phyloP scores from a whole-genome alignment of 2,888 invertebrate species.

The Hemicrepidius hirtus region DNA sequence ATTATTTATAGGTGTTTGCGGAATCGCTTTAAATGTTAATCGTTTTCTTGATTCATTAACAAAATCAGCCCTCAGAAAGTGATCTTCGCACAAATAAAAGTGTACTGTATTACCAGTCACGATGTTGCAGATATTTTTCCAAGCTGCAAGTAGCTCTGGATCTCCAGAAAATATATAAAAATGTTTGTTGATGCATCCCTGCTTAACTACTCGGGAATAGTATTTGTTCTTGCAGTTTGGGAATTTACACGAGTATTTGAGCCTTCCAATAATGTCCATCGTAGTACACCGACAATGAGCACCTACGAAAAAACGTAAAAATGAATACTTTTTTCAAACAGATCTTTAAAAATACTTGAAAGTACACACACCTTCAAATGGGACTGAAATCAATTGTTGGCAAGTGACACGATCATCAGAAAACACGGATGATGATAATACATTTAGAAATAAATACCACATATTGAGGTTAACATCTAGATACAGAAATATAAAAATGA shows the following conservation, averaged over 20 bases:
- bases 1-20: neutral
- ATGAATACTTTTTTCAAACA: too few species aligned
- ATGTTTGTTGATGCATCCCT: neutral
- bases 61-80: constrained; percentile 2
- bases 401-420: too few species aligned
- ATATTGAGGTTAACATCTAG: too few species aligned
- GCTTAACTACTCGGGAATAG: neutral
- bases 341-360: too few species aligned
- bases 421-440: too few species aligned
- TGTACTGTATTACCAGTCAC: neutral
- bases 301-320: too few species aligned
- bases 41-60: constrained; percentile 2
- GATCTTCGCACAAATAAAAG: constrained; percentile 1
- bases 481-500: too few species aligned
- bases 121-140: neutral
- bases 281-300: too few species aligned
- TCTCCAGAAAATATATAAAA: neutral
- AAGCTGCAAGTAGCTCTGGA: neutral
- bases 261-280: neutral
- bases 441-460: too few species aligned
- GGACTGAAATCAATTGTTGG: too few species aligned
- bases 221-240: constrained; percentile 1
- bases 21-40: neutral
- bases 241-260: neutral
- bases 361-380: too few species aligned